phyloP scores from a whole-genome alignment of 1,140 invertebrate species.

The Drosophila novamexicana region DNA sequence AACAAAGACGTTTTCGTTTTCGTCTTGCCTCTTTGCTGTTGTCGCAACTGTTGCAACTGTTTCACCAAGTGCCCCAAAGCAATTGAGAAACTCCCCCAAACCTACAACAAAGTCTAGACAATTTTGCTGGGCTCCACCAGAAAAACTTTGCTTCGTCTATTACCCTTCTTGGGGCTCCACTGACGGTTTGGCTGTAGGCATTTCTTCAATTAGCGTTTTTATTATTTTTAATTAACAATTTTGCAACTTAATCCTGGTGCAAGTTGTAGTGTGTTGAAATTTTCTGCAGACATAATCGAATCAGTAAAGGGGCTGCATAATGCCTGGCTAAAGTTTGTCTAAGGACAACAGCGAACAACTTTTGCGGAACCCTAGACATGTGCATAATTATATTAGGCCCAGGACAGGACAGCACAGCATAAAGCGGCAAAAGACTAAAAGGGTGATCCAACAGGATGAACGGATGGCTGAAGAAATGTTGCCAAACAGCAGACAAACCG shows the following conservation, averaged over 20 bases:
- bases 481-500: constrained; percentile 52
- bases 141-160: constrained; percentile 52
- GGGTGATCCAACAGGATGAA: constrained; percentile 52
- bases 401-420: background rate
- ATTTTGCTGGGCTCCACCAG: constrained; percentile 26
- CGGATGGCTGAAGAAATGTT: constrained; percentile 54
- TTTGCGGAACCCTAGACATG: constrained; percentile 60
- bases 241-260: constrained; percentile 75
- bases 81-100: constrained; percentile 1
- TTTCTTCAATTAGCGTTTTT: constrained; percentile 81
- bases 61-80: constrained; percentile 61
- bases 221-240: constrained; percentile 83
- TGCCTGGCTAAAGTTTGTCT: constrained; percentile 72
- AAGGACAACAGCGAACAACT: constrained; percentile 50
- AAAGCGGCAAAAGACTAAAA: constrained; percentile 44
- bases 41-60: constrained; percentile 49
- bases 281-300: constrained; percentile 66
- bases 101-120: constrained; percentile 54
- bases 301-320: constrained; percentile 52
- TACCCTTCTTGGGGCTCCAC: constrained; percentile 8
- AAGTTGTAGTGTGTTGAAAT: constrained; percentile 40
- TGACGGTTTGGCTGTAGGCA: constrained; percentile 53
- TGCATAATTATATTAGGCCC: constrained; percentile 70
- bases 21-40: constrained; percentile 30
- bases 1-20: constrained; percentile 57